Evolutionary conservation across 2,113 vertebrate species (phyloP), one percentile per base, ranked within the genome.

Genomic region (Scartelaos histophorus): DNA sequence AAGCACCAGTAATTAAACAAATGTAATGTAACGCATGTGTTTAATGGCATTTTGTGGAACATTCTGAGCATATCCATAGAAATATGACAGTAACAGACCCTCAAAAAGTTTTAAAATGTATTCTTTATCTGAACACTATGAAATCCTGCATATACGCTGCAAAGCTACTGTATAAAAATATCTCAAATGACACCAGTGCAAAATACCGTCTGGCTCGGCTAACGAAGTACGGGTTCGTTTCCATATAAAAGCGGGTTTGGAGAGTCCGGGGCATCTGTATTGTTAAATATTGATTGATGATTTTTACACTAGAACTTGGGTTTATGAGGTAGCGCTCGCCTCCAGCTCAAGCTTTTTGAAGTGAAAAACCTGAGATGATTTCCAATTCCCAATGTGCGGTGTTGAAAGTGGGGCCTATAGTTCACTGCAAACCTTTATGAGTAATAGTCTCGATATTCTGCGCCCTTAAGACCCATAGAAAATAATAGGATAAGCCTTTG

Each of bases 271-370:
- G 43, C 74, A 78, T 80, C 72, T 79, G 74, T 75, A 54, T 70
- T 21, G 79, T 76, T 0, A 69, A 84, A 80, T 82, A 80, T 78
- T 82, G 70, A 76, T 65, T 60, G 3, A 74, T 69, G 60, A 61
- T 69, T 75, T 68, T 17, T 21, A 71, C 12, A 66, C n/a, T 61
- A 34, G 62, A 57, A 21, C 34, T 62, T 71, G 2, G 7, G 38
- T 56, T 74, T 77, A 47, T 15, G 58, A 69, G 25, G 25, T 0
- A 15, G 49, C 51, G 12, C 1, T 56, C 45, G 58, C 69, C 67
- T 15, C 21, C 61, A 67, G 73, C 74, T n/a, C 70, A 29, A 60
- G 29, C 2, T 70, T 65, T 72, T 69, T 67, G 70, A 70, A 70
- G 19, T 43, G 43, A 15, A 1, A 53, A 34, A 68, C 57, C 53